Base-by-base conservation (phyloP, 2,797 vertebrate genomes). In the Micromesistius poutassou region DNA sequence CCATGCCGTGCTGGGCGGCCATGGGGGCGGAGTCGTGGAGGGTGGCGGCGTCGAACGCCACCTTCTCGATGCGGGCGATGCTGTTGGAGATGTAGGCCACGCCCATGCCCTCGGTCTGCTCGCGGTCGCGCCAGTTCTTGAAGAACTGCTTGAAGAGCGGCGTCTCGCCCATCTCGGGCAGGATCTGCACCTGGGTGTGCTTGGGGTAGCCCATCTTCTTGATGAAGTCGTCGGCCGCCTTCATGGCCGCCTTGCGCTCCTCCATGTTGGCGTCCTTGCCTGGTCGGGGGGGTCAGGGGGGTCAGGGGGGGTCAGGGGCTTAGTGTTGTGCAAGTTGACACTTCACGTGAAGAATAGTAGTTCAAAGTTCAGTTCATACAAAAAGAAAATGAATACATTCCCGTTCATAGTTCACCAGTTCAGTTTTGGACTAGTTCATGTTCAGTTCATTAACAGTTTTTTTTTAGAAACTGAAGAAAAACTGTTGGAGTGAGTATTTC, bases 101-200 rank as follows among this genome's bases (percentile, higher is more conserved):
- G 1, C 98, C 98, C 83, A 96, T 87, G 5, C 97, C 97, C 0
- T 91, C 95, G 0, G 97, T 99, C 94, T 98, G 96, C 72, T 99
- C 97, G 81, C 66, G 91, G 85, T 99, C 97, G 0, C 94, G 89
- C 98, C 98, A 99, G 93, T 96, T 98, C 89, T 99, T 99, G 94
- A 99, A 99, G 93, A 99, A 99, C 86, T 99, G 98, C 87, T 99
- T 99, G 93, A 99, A 99, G 79, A 99, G 91, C 0, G 98, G 98
- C 0, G 97, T 99, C 94, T 99, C 98, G 0, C 98, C 98, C 0
- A 92, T 94, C 89, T 99, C 96, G 0, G 98, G 98, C 74, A 99
- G 95, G 77, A 99, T 93, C 87, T 98, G 95, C 74, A 99, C 96
- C 93, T 98, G 96, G 0, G 98, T 99, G 72, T 97, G 95, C 82